These are phyloP conservation scores for Spilogale gracilis DNA, from an alignment of 2,113 vertebrate species.

Conservation along the genomic window DNA sequence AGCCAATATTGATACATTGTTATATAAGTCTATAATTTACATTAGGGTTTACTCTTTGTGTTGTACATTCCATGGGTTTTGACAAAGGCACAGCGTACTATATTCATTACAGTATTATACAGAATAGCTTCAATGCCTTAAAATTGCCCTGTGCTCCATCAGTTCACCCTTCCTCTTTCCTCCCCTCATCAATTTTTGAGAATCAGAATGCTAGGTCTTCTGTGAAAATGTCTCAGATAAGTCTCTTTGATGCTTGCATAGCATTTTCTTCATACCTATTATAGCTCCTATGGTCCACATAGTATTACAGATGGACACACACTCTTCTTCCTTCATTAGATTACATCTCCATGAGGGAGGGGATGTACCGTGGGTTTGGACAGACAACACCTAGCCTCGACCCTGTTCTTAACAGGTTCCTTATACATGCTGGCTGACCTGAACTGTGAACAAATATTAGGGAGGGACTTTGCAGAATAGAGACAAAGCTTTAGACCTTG, in stretches of 20 bases:
- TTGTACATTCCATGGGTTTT: neutral
- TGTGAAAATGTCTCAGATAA: neutral
- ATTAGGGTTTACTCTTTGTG: neutral
- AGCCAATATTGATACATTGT: neutral
- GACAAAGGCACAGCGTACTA: neutral
- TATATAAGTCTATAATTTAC: neutral
- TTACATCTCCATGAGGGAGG: neutral
- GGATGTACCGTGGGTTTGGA: neutral
- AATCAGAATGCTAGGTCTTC: neutral
- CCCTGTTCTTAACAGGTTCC: neutral
- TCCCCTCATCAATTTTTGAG: neutral
- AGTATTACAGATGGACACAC: neutral
- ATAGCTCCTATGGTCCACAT: neutral
- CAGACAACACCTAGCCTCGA: neutral
- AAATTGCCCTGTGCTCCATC: neutral
- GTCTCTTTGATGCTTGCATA: neutral
- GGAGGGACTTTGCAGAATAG: neutral
- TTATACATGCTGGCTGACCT: neutral
- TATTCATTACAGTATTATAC: neutral
- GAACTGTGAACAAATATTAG: neutral
- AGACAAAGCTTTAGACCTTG: constrained; percentile 4
- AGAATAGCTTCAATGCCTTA: neutral
- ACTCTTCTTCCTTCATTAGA: neutral
- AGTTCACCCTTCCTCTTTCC: neutral
- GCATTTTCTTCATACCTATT: neutral